A percentile compares a stretch with the other conserved stretches of the same genome.
Evolutionary conservation across 2,797 vertebrate species (phyloP).

Genomic region (Psittacula derbiana): DNA sequence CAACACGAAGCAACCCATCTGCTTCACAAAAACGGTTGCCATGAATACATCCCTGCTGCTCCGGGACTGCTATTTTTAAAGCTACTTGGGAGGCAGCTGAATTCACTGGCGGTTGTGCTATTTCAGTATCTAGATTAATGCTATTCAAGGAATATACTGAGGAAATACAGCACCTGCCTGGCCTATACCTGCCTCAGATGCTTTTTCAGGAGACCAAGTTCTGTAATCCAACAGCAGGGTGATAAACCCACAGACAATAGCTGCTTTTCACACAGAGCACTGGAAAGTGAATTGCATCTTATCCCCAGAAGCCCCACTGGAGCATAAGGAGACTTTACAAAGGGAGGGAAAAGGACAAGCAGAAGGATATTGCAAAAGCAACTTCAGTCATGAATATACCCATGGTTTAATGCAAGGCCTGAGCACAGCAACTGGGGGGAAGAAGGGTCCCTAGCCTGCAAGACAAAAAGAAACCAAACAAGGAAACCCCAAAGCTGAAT

Average conservation of each 20-base stretch:
- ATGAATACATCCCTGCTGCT: constrained; percentile 28
- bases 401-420: not conserved
- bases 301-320: not conserved
- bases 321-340: not conserved
- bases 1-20: constrained; percentile 28
- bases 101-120: not conserved
- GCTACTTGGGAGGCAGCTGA: constrained; percentile 20
- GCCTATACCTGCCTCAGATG: not conserved
- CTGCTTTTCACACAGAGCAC: not conserved
- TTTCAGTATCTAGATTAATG: constrained; percentile 21
- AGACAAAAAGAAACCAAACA: not conserved
- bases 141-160: not conserved
- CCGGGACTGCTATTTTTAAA: constrained; percentile 46
- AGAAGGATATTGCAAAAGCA: not conserved
- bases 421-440: not conserved
- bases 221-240: not conserved
- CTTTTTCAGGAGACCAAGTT: not conserved
- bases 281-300: not conserved
- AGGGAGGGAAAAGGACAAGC: not conserved
- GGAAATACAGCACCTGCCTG: not conserved
- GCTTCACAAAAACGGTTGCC: constrained; percentile 37
- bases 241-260: not conserved
- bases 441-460: not conserved
- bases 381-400: not conserved
- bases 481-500: not conserved